Conservation (phyloP, 2,113 vertebrate genomes). For the Noctilio leporinus region DNA sequence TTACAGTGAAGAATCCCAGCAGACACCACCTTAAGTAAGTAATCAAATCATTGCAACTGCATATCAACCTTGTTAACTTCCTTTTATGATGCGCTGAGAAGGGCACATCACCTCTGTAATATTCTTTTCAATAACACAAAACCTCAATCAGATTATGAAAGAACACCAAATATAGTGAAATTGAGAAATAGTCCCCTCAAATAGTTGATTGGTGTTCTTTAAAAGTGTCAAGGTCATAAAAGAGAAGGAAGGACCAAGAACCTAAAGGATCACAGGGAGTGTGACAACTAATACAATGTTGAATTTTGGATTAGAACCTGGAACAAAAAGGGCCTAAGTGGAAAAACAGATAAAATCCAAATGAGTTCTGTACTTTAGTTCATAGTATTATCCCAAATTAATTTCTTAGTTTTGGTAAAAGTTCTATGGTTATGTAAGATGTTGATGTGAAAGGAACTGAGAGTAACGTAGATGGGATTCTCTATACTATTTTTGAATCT, state of each 20-base stretch:
- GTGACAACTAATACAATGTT: background rate
- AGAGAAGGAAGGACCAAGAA: background rate
- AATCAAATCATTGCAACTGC: background rate
- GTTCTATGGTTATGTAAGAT: background rate
- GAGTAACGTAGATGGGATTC: background rate
- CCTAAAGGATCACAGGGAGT: background rate
- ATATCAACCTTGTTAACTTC: background rate
- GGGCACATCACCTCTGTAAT: accelerated
- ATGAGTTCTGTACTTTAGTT: background rate
- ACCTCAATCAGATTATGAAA: background rate
- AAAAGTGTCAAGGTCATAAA: background rate
- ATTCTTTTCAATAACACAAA: background rate
- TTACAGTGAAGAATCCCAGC: background rate
- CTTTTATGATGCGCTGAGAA: background rate
- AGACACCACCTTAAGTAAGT: background rate
- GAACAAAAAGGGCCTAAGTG: background rate
- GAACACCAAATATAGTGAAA: background rate
- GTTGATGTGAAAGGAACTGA: background rate
- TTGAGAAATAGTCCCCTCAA: background rate
- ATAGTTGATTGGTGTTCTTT: background rate
- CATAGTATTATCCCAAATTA: background rate
- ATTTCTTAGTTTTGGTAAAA: background rate
- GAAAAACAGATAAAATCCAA: background rate
- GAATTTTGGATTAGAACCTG: background rate
- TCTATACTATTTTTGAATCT: background rate